Evolutionary conservation across 2,888 invertebrate genomes (phyloP), one percentile per base, ranked within the genome.

Genomic region (Bursaphelenchus okinawaensis): DNA sequence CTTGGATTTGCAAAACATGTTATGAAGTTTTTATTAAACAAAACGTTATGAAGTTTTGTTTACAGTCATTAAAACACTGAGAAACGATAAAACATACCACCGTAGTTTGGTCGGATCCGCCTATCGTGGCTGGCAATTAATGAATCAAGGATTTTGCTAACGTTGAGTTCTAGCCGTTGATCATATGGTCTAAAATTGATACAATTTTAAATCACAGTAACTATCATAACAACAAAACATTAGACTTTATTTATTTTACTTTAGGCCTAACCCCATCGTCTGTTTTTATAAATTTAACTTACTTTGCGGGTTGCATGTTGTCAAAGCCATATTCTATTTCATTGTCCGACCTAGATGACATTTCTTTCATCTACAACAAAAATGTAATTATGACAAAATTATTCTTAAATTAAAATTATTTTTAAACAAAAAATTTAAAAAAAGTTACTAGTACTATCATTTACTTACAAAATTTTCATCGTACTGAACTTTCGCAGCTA

Each of bases 31-130:
- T n/a, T n/a, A n/a, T n/a, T n/a, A n/a, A n/a, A n/a, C n/a, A n/a
- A n/a, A n/a, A n/a, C n/a, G n/a, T n/a, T n/a, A n/a, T n/a, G n/a
- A n/a, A n/a, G n/a, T n/a, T n/a, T n/a, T n/a, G n/a, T n/a, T n/a
- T n/a, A n/a, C n/a, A n/a, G n/a, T n/a, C n/a, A n/a, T n/a, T n/a
- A n/a, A 40, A 40, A 40, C 40, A 40, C 40, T 40, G 12, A 40
- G 40, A n/a, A 40, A 4, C 16, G 6, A 12, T 40, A n/a, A 20
- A 22, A 58, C 68, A n/a, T 51, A 81, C 81, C 82, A 64, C 81
- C 82, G 67, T 82, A 82, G 66, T 82, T 82, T 8, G 82, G 82
- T 29, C 82, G 70, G 40, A 82, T 80, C 58, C 82, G 59, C 27
- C 80, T 67, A 61, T 82, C 82, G 65, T 82, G 80, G 64, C 76